phyloP scores from a whole-genome alignment of 2,888 invertebrate genomes.

The Tenthredo scrophulariae region DNA sequence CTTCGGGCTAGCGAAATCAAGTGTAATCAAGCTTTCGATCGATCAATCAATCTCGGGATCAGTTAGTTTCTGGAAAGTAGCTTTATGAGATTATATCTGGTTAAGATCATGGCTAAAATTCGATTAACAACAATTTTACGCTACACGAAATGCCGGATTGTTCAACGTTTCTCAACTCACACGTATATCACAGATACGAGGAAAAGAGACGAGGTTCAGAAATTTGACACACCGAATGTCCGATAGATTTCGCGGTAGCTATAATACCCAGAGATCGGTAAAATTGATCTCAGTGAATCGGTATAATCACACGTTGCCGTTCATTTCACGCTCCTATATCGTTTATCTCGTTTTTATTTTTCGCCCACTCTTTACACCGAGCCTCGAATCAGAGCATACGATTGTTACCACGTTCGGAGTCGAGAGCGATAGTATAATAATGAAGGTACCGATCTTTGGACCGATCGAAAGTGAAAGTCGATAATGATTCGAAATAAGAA shows the following conservation, averaged over 20 bases:
- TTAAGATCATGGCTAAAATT: neutral
- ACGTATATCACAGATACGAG: neutral
- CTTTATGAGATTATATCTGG: neutral
- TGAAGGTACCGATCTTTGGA: neutral
- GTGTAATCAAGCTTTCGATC: constrained; percentile 24
- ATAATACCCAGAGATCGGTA: neutral
- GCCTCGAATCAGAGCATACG: neutral
- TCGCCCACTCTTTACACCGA: neutral
- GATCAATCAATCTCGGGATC: constrained; percentile 41
- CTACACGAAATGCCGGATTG: neutral
- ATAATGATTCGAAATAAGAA: neutral
- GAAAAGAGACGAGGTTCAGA: neutral
- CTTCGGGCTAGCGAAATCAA: constrained; percentile 15
- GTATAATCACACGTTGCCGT: neutral
- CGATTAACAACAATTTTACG: constrained; percentile 45
- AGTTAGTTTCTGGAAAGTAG: constrained; percentile 28
- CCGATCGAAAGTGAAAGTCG: constrained; percentile 34
- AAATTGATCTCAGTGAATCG: neutral
- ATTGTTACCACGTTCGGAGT: neutral
- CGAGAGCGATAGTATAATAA: neutral
- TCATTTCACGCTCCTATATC: neutral
- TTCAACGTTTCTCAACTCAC: neutral
- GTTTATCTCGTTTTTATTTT: neutral
- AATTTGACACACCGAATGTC: neutral
- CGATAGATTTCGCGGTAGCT: neutral